These are phyloP conservation scores for Stictocephala bisonia DNA, from an alignment of 2,888 invertebrate species.

Conservation along the genomic window DNA sequence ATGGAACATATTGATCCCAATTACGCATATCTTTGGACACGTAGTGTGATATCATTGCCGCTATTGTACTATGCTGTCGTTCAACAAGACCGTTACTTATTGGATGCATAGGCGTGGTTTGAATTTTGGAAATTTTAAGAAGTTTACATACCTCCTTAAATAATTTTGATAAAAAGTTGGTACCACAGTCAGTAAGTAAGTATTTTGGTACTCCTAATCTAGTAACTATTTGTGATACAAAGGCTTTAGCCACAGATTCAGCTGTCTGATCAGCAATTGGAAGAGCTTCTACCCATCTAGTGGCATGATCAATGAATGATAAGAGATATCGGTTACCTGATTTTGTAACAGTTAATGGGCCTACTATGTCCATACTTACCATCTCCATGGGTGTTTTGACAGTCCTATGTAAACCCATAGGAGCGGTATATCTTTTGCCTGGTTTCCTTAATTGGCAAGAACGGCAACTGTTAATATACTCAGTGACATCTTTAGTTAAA, in stretches of 20 bases:
- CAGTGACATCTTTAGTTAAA: slow-evolving; percentile 61
- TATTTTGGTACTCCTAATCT: slow-evolving; percentile 62
- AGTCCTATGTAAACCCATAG: slow-evolving; percentile 61
- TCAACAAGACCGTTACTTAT: slow-evolving; percentile 61
- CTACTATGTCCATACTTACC: slow-evolving; percentile 61
- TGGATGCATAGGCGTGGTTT: slow-evolving; percentile 59
- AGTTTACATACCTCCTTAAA: slow-evolving; percentile 50
- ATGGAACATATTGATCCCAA: slow-evolving; percentile 61
- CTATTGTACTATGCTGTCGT: slow-evolving; percentile 60
- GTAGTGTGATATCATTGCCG: slow-evolving; percentile 60
- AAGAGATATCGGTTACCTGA: slow-evolving; percentile 61
- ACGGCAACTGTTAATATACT: no score
- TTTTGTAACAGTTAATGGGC: slow-evolving; percentile 59
- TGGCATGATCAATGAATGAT: no score
- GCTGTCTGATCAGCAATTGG: slow-evolving; percentile 61
- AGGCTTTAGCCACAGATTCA: slow-evolving; percentile 59
- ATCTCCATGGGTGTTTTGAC: slow-evolving; percentile 56
- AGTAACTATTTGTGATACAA: slow-evolving; percentile 60
- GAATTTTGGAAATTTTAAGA: slow-evolving; percentile 29
- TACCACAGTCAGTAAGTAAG: slow-evolving; percentile 63
- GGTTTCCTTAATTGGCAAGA: slow-evolving; percentile 61
- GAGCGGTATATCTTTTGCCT: slow-evolving; percentile 53
- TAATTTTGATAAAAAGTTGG: slow-evolving; percentile 62
- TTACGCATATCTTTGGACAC: slow-evolving; percentile 57
- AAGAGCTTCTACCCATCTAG: slow-evolving; percentile 58